Base-by-base conservation (phyloP, 2,113 vertebrate species). In the Sebastes fasciatus region DNA sequence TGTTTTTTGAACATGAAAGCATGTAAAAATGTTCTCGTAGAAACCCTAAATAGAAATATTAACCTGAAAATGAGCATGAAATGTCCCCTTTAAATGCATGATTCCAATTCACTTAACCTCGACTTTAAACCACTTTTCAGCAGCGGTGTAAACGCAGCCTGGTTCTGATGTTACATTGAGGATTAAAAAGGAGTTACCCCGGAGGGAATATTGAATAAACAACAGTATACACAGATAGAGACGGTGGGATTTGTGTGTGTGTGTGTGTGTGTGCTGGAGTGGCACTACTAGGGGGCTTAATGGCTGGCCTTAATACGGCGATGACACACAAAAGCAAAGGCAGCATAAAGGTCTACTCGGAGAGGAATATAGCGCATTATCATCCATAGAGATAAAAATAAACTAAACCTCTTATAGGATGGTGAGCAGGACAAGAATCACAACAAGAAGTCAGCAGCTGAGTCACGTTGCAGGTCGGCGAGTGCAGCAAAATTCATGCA, bases 271-370 rank as follows among this genome's bases (percentile, higher is more conserved):
- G 69, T 4, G 12, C 34, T 57, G n/a, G 45, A 43, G 72, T 65
- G 60, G 70, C 65, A 61, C 72, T 45, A 17, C 7, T 34, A 34
- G 17, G 76, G 49, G 86, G 89, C 84, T 93, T 93, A 93, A 94
- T 91, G 89, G 89, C 86, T 92, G 92, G 86, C 92, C 92, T 93
- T 92, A 94, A 93, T 94, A 91, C 90, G 77, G 11, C 3, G 21
- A 86, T 91, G 93, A 91, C 85, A 91, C 85, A 91, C 77, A 90
- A 92, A 89, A 85, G 79, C 65, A 64, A 74, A 79, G 65, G 72
- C 51, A n/a, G 58, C 73, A 85, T 57, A 48, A 76, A 86, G 85
- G 86, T 83, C 52, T 57, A 1, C 64, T 73, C 89, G 76, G 60
- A 91, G 61, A 90, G 23, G 43, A 83, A 64, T 64, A 10, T 62